phyloP scores from a whole-genome alignment of 2,113 vertebrate genomes.

The human (Homo sapiens) region GRCh38 chr16:65519501-65520000 shows the following conservation, averaged over 20 bases:
- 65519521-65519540: too few species aligned
- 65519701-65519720: neutral
- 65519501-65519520: neutral
- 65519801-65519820: neutral
- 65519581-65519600: neutral
- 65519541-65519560: neutral
- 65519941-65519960: neutral
- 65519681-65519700: neutral
- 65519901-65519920: neutral
- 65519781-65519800: neutral
- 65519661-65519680: neutral
- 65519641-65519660: neutral
- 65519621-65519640: accelerated
- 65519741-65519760: accelerated
- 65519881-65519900: neutral
- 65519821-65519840: neutral
- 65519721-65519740: neutral
- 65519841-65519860: neutral
- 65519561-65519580: neutral
- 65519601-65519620: neutral
- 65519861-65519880: neutral
- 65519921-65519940: neutral
- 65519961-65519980: too few species aligned
- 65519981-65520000: neutral
- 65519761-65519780: too few species aligned